Percentiles rank a stretch among this genome's conserved stretches.
phyloP scores from a whole-genome alignment of 2,888 invertebrate species.

The Mythimna ferrago region DNA sequence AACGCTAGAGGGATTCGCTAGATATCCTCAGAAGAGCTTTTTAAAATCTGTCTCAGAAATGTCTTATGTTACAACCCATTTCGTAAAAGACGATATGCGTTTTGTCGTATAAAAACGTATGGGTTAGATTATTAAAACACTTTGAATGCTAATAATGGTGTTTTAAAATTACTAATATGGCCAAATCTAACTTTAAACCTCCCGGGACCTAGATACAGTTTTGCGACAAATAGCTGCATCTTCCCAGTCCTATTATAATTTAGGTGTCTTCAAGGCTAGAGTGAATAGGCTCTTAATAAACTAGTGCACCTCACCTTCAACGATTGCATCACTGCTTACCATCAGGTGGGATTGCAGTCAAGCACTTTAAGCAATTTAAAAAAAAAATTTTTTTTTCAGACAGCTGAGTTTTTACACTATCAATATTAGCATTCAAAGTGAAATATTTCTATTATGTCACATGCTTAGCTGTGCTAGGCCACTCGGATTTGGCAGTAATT shows the following conservation, averaged over 20 bases:
- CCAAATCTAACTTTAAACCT: not conserved
- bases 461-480: slow-evolving; percentile 49
- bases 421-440: slow-evolving; percentile 31
- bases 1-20: slow-evolving; percentile 53
- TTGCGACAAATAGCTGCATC: too few relatives aligned
- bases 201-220: too few relatives aligned
- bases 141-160: slow-evolving; percentile 21
- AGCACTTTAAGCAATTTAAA: too few relatives aligned
- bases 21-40: slow-evolving; percentile 38
- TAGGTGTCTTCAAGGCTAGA: too few relatives aligned
- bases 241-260: too few relatives aligned
- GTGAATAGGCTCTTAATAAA: too few relatives aligned
- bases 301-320: too few relatives aligned
- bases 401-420: not conserved
- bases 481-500: slow-evolving; percentile 44
- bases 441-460: slow-evolving; percentile 13
- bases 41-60: slow-evolving; percentile 42
- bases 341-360: too few relatives aligned
- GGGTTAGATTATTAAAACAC: slow-evolving; percentile 4
- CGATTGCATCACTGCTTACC: too few relatives aligned
- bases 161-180: not conserved
- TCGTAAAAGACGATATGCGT: not conserved
- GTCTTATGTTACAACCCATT: not conserved
- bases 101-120: not conserved
- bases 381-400: too few relatives aligned